Conservation (phyloP, 1,140 invertebrate species). For the Pogonomyrmex californicus region DNA sequence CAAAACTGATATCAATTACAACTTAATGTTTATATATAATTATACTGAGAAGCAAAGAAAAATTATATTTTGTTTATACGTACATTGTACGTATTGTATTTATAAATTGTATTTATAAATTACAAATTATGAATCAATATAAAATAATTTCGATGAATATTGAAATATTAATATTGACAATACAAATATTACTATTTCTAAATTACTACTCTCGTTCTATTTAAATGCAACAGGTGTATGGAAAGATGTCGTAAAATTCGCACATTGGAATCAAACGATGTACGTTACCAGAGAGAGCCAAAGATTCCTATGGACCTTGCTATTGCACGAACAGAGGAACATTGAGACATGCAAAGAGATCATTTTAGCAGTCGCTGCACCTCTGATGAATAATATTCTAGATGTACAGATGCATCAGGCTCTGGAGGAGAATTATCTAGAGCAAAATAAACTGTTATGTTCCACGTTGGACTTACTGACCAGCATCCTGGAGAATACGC, state of each 20-base stretch:
- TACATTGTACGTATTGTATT: too few species aligned
- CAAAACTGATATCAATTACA: constrained; percentile 18
- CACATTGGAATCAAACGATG: constrained; percentile 88
- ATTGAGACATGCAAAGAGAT: constrained; percentile 86
- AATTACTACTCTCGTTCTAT: constrained; percentile 36
- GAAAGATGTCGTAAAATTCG: constrained; percentile 87
- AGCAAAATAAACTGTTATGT: constrained; percentile 86
- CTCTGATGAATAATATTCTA: constrained; percentile 85
- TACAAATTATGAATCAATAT: background rate
- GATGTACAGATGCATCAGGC: constrained; percentile 77
- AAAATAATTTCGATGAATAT: background rate
- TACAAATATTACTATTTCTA: background rate
- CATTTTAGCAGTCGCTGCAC: constrained; percentile 85
- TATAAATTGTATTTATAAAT: background rate
- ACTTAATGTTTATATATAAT: background rate
- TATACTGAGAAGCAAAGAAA: background rate
- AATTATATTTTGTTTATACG: too few species aligned
- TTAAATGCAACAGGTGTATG: constrained; percentile 82
- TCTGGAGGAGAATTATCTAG: constrained; percentile 86
- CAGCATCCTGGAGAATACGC: constrained; percentile 83
- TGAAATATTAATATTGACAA: background rate
- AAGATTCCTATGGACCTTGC: constrained; percentile 87
- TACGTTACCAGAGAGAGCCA: constrained; percentile 89
- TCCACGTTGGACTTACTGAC: constrained; percentile 87
- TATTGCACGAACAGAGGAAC: constrained; percentile 86